Evolutionary conservation across 1,140 invertebrate species (phyloP).

Genomic region (Caenorhabditis remanei): DNA sequence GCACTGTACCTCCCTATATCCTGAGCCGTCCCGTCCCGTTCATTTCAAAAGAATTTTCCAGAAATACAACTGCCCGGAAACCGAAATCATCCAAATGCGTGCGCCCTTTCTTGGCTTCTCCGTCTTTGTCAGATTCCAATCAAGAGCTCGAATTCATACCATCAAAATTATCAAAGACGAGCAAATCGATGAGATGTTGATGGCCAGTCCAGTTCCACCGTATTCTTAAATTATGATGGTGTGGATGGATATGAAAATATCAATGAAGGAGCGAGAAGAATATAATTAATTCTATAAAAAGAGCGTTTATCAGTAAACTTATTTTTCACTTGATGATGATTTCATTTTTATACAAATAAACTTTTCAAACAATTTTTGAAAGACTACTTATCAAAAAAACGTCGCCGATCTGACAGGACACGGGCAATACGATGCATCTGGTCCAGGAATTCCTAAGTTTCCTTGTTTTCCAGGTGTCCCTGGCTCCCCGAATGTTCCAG

Average conservation of each 20-base stretch:
- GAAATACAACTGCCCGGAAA: constrained; percentile 28
- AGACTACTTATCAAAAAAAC: neutral
- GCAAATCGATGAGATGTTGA: neutral
- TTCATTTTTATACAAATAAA: neutral
- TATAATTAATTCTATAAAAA: neutral
- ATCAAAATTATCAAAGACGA: constrained; percentile 23
- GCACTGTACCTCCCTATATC: too few species aligned
- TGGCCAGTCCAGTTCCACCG: neutral
- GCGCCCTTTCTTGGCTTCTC: constrained; percentile 39
- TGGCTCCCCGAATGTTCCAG: constrained; percentile 1
- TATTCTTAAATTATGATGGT: neutral
- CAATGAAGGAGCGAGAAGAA: neutral
- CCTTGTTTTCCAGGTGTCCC: neutral
- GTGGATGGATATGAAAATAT: too few species aligned
- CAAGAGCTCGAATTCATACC: constrained; percentile 7
- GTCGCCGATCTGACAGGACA: neutral
- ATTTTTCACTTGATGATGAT: neutral
- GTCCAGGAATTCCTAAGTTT: neutral
- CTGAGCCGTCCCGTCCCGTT: too few species aligned
- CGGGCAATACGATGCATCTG: constrained; percentile 7
- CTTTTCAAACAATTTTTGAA: neutral
- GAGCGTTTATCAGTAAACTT: neutral
- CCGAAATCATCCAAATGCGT: constrained; percentile 34
- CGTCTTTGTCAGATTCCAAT: constrained; percentile 33
- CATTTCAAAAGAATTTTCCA: neutral